A percentile compares a stretch with the other conserved stretches of the same genome.
phyloP scores from a whole-genome alignment of 1,140 invertebrate species.

The Telenomus remus region DNA sequence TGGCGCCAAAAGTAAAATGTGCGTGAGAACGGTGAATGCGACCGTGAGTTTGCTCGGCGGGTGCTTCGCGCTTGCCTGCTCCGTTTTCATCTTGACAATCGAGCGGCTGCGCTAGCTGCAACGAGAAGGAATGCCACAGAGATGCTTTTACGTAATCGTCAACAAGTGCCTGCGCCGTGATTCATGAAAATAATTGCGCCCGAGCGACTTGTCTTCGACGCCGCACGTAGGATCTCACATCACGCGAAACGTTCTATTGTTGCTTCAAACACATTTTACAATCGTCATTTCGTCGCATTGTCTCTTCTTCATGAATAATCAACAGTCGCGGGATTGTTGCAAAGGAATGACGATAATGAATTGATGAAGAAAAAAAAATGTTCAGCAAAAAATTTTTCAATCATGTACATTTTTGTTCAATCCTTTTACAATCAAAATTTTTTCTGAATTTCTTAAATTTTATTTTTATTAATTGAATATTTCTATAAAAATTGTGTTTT shows the following conservation, averaged over 20 bases:
- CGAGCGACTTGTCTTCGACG: slow-evolving; percentile 15
- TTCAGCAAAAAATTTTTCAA: no score
- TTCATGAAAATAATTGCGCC: slow-evolving; percentile 53
- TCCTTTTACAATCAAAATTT: no score
- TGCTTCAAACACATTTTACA: slow-evolving; percentile 29
- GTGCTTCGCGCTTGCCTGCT: slow-evolving; percentile 58
- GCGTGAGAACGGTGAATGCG: slow-evolving; percentile 58
- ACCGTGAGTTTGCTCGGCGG: slow-evolving; percentile 58
- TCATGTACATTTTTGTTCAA: no score
- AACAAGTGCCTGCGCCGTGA: slow-evolving; percentile 47
- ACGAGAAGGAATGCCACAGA: slow-evolving; percentile 36
- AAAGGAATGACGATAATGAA: no score
- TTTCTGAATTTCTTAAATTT: no score
- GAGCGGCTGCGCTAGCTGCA: slow-evolving; percentile 10
- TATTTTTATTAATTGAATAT: no score
- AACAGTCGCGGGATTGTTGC: slow-evolving; percentile 10
- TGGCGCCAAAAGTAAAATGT: slow-evolving; percentile 66
- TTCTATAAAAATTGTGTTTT: no score
- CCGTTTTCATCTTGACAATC: slow-evolving; percentile 55
- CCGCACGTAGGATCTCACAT: slow-evolving; percentile 23
- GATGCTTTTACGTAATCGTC: slow-evolving; percentile 50
- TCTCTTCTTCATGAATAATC: slow-evolving; percentile 23
- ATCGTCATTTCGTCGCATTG: slow-evolving; percentile 27
- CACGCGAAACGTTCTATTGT: slow-evolving; percentile 27
- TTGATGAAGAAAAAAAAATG: no score